Base-by-base conservation (phyloP, 2,797 vertebrate genomes). In the Cuculus canorus region DNA sequence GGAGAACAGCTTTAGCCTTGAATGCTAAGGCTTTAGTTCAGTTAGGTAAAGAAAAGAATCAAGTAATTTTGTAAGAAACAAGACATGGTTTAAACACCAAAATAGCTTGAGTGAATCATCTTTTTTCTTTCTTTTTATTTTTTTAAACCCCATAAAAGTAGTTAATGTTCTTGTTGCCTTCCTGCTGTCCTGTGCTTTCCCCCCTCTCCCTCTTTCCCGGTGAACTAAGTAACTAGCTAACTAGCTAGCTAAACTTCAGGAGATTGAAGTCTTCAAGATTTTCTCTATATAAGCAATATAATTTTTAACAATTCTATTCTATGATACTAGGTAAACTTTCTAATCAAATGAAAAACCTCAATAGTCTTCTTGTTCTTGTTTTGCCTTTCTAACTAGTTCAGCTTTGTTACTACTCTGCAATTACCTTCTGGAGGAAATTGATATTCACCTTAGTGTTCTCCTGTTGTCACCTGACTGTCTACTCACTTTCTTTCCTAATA, bases 81-180 rank as follows among this genome's bases (percentile, higher is more conserved):
- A 57, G 25, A 18, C 1, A 1, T 2, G 0, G 6, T 3, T 43
- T 61, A 63, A 81, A 43, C 6, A 43, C 8, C 27, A 61, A 66
- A 48, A 75, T 11, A 53, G 2, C 90, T 87, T 47, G 27, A 33
- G 23, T 39, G 27, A 72, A 14, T 50, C 3, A 15, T 9, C 7
- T 63, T 64, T 75, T 72, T 53, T 57, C 70, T 77, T 60, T 28
- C 4, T 37, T 73, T 23, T 10, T 17, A 61, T 39, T 63, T 33
- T 48, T 50, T 41, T 15, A 79, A 79, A 50, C 2, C 8, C 3
- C 12, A 14, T 39, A 32, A 41, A 84, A 73, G 2, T 16, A 57
- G 4, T 27, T 7, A 43, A 18, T 30, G 4, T 39, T 56, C n/a
- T 86, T 68, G 24, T 15, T 83, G 19, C 25, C 6, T 2, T 77